Percentiles rank a stretch among this genome's conserved stretches.
Evolutionary conservation across 2,888 invertebrate species (phyloP).

Genomic region (Cylindroiulus punctatus): DNA sequence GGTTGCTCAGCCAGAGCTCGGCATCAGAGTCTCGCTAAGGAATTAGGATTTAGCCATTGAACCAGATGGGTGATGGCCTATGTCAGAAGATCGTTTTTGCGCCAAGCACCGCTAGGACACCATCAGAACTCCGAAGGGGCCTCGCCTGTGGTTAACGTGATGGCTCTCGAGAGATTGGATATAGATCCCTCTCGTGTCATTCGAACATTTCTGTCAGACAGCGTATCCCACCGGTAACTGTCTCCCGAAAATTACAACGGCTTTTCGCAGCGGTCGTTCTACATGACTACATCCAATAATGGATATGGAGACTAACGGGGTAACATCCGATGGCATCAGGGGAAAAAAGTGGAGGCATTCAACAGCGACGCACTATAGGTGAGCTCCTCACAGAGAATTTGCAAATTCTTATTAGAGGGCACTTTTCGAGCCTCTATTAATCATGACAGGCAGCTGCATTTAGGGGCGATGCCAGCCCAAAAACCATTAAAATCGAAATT

Average conservation of each 20-base stretch:
- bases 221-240: conserved; percentile 18
- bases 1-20: neutral
- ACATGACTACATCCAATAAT: conserved; percentile 18
- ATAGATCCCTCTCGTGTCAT: conserved; percentile 18
- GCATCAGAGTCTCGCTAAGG: neutral
- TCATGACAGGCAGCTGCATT: neutral
- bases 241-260: conserved; percentile 9
- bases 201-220: conserved; percentile 3
- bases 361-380: too few relatives aligned
- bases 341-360: neutral
- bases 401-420: neutral
- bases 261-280: conserved; percentile 18
- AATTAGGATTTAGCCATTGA: conserved; percentile 18
- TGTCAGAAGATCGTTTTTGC: conserved; percentile 18
- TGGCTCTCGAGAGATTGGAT: conserved; percentile 18
- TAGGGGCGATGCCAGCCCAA: neutral
- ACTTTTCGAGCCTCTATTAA: neutral
- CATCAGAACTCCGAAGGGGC: conserved; percentile 2
- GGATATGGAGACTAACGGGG: conserved; percentile 18
- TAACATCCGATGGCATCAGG: neutral
- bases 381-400: neutral
- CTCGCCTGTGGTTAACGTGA: conserved; percentile 18
- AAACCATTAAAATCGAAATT: too few relatives aligned
- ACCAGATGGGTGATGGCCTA: conserved; percentile 18
- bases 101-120: neutral